Evolutionary conservation across 2,888 invertebrate species (phyloP), one percentile per base, ranked within the genome.

Genomic region (Chrysopilus asiliformis): DNA sequence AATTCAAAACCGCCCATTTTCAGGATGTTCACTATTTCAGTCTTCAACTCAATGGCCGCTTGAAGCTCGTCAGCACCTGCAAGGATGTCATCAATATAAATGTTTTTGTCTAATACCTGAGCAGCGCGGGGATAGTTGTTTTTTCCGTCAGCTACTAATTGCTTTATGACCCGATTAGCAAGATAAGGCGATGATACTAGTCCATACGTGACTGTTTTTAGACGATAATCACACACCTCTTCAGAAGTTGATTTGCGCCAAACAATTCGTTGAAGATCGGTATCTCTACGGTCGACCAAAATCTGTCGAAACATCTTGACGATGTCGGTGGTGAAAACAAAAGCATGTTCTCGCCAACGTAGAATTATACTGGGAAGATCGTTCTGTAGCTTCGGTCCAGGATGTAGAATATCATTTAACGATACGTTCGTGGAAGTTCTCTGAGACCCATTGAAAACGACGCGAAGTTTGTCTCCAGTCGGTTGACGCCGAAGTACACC

Each of bases 281-380:
- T 34, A 19, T 43, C 34, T 1, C 28, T 18, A 8, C 32, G 25
- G 19, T 38, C 14, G 2, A 43, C 10, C 12, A 16, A 13, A 8
- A 42, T 34, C 32, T 44, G 35, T 2, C 37, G 27, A 12, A 34
- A 42, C 40, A 42, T 44, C 27, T 42, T 42, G 20, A 37, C 36
- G 6, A 36, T 33, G 12, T 38, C 39, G 5, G 41, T 34, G 8
- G 19, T 36, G 12, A 37, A 29, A 7, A 36, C 34, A 30, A 37
- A 35, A 22, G 19, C 31, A 25, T 22, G 18, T n/a, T 15, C 32
- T 6, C 36, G 34, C 29, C 31, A 39, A 20, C 39, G 30, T 3
- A 41, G 17, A 3, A 39, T 8, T n/a, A 43, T 30, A 4, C 19
- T 26, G 14, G 29, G 15, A 3, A 37, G 12, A 20, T 39, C 35